A percentile compares a stretch with the other conserved stretches of the same genome.
Conservation (phyloP, 2,888 invertebrate species). For the Micoletzkya japonica region DNA sequence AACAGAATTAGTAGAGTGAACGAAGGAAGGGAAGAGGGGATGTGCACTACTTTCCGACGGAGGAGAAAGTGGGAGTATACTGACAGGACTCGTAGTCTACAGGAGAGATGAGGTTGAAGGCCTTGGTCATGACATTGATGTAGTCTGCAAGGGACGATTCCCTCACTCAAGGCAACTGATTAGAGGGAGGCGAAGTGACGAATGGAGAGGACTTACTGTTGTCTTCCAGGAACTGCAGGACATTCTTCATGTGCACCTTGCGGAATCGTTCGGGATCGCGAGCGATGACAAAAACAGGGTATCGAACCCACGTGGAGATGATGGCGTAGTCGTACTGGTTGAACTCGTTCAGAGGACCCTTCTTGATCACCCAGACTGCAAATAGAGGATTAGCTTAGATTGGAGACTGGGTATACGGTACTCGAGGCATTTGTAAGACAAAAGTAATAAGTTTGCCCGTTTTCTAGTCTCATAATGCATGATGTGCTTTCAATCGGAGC, state of each 20-base stretch:
- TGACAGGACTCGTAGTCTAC: slow-evolving; percentile 64
- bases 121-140: slow-evolving; percentile 65
- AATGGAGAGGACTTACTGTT: slow-evolving; percentile 55
- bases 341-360: slow-evolving; percentile 65
- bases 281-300: slow-evolving; percentile 64
- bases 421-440: too few species aligned
- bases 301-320: slow-evolving; percentile 59
- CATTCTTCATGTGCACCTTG: slow-evolving; percentile 61
- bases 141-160: slow-evolving; percentile 53
- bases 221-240: slow-evolving; percentile 63
- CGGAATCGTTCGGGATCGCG: slow-evolving; percentile 63
- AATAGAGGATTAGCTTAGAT: too few species aligned
- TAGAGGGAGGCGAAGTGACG: not conserved
- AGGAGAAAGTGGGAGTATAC: slow-evolving; percentile 64
- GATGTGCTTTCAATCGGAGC: too few species aligned
- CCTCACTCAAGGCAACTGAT: not conserved
- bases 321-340: slow-evolving; percentile 65
- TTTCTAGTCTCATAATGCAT: too few species aligned
- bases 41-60: slow-evolving; percentile 57
- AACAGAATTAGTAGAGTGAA: too few species aligned
- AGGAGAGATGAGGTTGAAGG: slow-evolving; percentile 65
- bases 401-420: too few species aligned
- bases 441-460: too few species aligned
- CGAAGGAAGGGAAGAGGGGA: not conserved
- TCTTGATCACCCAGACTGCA: slow-evolving; percentile 65